Evolutionary conservation across 2,113 vertebrate genomes (phyloP).

Genomic region (Peromyscus leucopus): DNA sequence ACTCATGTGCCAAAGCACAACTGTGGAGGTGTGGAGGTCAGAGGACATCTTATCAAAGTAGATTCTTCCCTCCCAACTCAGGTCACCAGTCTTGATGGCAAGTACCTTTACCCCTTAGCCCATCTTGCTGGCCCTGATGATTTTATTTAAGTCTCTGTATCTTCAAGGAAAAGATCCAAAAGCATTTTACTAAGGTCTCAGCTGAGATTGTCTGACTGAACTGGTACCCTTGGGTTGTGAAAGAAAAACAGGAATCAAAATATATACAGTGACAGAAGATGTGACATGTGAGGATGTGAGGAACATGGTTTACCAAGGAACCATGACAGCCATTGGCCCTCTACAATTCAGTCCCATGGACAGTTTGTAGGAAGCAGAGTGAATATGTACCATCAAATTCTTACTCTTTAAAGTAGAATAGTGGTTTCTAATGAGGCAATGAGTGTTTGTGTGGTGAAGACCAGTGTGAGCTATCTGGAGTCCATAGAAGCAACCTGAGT

Average conservation of each 20-base stretch:
- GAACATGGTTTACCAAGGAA: background rate
- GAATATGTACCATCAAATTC: background rate
- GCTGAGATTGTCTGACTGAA: slow-evolving; percentile 21
- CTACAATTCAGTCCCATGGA: background rate
- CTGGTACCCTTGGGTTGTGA: background rate
- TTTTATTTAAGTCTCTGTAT: slow-evolving; percentile 55
- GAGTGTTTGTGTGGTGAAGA: background rate
- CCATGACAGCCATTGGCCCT: background rate
- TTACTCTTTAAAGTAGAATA: slow-evolving; percentile 36
- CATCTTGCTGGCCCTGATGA: background rate
- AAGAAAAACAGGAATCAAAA: background rate
- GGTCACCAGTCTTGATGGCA: background rate
- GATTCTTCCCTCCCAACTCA: background rate
- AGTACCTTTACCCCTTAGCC: background rate
- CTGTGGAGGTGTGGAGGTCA: background rate
- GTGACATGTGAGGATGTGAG: background rate
- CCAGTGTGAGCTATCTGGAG: background rate
- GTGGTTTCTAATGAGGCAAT: background rate
- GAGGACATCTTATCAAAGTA: background rate
- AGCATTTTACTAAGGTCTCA: slow-evolving; percentile 25
- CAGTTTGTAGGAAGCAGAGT: background rate
- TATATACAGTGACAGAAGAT: background rate
- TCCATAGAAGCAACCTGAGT: background rate
- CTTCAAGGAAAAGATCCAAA: background rate
- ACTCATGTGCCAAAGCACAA: background rate